phyloP scores from a whole-genome alignment of 2,113 vertebrate genomes.

The Cyanistes caeruleus region DNA sequence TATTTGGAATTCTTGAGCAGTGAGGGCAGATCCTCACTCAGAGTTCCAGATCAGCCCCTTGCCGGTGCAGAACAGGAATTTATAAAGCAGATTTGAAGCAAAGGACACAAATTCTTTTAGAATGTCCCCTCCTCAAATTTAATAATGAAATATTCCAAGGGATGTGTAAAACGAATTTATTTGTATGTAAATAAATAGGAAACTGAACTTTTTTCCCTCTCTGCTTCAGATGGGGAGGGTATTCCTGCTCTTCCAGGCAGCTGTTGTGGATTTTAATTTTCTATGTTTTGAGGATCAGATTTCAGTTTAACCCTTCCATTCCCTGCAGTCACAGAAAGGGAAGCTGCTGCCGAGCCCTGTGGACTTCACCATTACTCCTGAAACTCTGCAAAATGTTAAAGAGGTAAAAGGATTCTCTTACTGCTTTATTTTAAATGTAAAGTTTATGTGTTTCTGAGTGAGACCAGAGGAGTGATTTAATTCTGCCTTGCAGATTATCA shows the following conservation, averaged over 20 bases:
- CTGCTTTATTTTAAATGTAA: neutral
- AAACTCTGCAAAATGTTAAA: conserved; percentile 89
- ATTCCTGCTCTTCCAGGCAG: neutral
- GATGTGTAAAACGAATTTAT: neutral
- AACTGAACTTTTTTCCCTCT: neutral
- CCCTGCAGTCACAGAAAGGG: conserved; percentile 86
- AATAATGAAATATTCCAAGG: neutral
- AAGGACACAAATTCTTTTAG: neutral
- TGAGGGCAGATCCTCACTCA: neutral
- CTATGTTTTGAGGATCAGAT: neutral
- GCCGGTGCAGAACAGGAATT: neutral
- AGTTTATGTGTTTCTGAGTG: neutral
- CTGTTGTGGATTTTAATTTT: neutral
- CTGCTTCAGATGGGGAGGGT: neutral
- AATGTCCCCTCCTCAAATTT: neutral
- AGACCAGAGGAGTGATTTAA: neutral
- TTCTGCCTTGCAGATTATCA: neutral
- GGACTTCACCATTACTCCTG: conserved; percentile 93
- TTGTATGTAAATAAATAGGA: neutral
- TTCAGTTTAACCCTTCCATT: neutral
- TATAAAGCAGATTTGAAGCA: neutral
- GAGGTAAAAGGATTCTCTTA: conserved; percentile 77
- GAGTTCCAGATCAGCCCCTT: neutral
- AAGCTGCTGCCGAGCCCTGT: conserved; percentile 86
- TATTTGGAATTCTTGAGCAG: conserved; percentile 19